Evolutionary conservation across 2,888 invertebrate genomes (phyloP), one percentile per base, ranked within the genome.

Genomic region (Himalopsyche japonica): DNA sequence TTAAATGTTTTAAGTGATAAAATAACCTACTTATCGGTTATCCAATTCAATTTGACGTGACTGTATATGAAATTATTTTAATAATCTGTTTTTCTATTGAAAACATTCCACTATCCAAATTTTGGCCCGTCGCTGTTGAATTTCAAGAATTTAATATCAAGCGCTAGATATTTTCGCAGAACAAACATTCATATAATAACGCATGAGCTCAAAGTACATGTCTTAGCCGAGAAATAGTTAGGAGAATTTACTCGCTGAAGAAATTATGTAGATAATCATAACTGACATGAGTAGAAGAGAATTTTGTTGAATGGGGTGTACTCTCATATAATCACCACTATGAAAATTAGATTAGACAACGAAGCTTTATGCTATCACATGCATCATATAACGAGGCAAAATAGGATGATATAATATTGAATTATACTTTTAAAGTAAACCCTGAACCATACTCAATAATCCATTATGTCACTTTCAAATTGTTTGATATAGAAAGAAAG

Each of bases 261-360:
- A 37, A 77, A 77, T 79, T 27, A 24, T 43, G n/a, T 37, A 43
- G 34, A 79, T 79, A 79, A 79, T 79, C 47, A 79, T 79, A 79
- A 79, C 79, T n/a, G 32, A 27, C 57, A 57, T 57, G 79, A 43
- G 27, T 79, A 4, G n/a, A 24, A 43, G 79, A 43, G 43, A 37
- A 30, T 12, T n/a, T 32, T 32, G n/a, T 57, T 10, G 57, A 82
- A 49, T 82, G 37, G 82, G 49, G 76, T 49, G 24, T 49, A 78
- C 79, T 70, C 18, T 30, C 10, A 24, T 79, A 18, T 79, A 82
- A 82, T 79, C 82, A 79, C 82, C 79, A 82, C 79, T 79, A 79
- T 82, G 82, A 79, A 64, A 82, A 79, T 82, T 79, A 37, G 70
- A 79, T 82, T 64, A 32, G 82, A 18, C 6, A 6, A n/a, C 3